Conservation (phyloP, 2,888 invertebrate genomes). For the Amphipoea oculea region DNA sequence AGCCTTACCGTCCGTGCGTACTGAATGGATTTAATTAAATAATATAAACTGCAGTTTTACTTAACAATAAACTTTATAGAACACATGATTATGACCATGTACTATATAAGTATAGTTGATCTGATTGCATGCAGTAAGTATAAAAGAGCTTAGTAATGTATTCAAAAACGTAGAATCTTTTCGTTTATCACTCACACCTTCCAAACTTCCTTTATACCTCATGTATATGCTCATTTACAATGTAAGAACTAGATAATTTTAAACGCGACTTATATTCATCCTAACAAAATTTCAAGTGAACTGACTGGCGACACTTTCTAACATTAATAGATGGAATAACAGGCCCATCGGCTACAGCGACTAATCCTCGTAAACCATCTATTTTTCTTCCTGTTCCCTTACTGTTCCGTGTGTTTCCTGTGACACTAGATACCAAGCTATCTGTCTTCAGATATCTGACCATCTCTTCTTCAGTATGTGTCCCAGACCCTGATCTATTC, state of each 20-base stretch:
- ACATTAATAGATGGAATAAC: not conserved
- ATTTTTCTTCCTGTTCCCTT: not conserved
- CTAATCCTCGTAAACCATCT: conserved; percentile 15
- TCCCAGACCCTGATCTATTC: conserved; percentile 11
- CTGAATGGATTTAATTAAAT: conserved; percentile 53
- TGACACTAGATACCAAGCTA: conserved; percentile 1
- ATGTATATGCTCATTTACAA: conserved; percentile 36
- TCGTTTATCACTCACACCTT: conserved; percentile 6
- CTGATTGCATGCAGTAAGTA: conserved; percentile 48
- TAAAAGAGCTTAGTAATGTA: conserved; percentile 70
- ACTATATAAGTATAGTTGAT: conserved; percentile 51
- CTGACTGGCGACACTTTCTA: conserved; percentile 39
- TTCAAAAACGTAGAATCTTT: conserved; percentile 30
- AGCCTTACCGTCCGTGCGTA: conserved; percentile 78
- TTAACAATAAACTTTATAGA: conserved; percentile 57
- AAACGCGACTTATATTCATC: conserved; percentile 23
- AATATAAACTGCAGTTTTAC: conserved; percentile 53
- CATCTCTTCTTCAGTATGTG: conserved; percentile 14
- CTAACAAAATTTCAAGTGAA: conserved; percentile 15
- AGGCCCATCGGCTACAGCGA: conserved; percentile 4
- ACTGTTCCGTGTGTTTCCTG: not conserved
- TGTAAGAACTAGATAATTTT: conserved; percentile 26
- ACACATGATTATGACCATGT: conserved; percentile 72
- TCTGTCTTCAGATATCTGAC: conserved; percentile 13
- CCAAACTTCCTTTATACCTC: conserved; percentile 32